Percentiles rank a stretch among this genome's conserved stretches.
phyloP scores from a whole-genome alignment of 37 sponge, comb jelly and placozoan species.

The Petrosia ficiformis region DNA sequence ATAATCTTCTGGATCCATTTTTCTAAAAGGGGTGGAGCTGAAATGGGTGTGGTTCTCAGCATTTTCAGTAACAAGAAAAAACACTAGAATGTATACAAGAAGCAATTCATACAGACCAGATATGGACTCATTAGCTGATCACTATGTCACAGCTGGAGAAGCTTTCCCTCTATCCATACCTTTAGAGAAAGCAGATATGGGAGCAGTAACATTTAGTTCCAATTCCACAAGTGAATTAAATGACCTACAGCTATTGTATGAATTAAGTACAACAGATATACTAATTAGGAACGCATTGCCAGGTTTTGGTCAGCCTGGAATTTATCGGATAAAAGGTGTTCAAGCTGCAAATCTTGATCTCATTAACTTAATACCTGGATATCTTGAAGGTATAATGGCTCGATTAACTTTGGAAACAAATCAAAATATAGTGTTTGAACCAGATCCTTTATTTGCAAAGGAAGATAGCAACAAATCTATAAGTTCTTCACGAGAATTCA shows the following conservation, averaged over 20 bases:
- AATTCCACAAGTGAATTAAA: neutral
- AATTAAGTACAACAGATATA: conserved; percentile 44
- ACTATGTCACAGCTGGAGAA: conserved; percentile 34
- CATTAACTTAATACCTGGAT: conserved; percentile 39
- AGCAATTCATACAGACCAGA: too few species aligned
- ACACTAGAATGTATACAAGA: too few species aligned
- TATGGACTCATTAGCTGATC: neutral
- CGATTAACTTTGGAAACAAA: conserved; percentile 54
- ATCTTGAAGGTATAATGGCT: conserved; percentile 46
- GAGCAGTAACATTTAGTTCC: conserved; percentile 24
- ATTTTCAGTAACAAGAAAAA: too few species aligned
- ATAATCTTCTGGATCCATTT: conserved; percentile 42
- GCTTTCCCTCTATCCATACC: conserved; percentile 30
- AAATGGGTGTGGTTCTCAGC: too few species aligned
- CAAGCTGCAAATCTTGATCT: conserved; percentile 45
- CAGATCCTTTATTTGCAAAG: neutral
- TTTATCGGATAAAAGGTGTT: conserved; percentile 23
- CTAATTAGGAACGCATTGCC: neutral
- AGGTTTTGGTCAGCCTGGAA: neutral
- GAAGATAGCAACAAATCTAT: neutral
- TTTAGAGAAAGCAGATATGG: conserved; percentile 41
- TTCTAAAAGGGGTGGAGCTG: conserved; percentile 2
- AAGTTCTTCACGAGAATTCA: neutral
- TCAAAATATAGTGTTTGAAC: neutral
- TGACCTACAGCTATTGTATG: conserved; percentile 48